Evolutionary conservation across 2,888 invertebrate genomes (phyloP).

Genomic region (Latheticus oryzae): DNA sequence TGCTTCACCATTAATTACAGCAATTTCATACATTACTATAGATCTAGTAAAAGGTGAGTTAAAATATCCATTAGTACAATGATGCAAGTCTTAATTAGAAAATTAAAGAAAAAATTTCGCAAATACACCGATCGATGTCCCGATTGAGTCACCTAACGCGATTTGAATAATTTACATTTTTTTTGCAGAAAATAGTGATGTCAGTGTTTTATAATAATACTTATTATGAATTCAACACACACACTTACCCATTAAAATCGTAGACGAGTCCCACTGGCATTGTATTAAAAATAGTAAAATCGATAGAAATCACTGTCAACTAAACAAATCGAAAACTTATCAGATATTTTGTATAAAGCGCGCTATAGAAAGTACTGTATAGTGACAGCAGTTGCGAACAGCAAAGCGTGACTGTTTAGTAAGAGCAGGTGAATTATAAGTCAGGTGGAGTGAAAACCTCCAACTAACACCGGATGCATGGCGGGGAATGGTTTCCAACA

Average conservation of each 20-base stretch:
- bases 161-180: slow-evolving; percentile 16
- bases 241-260: slow-evolving; percentile 70
- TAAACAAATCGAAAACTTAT: no score
- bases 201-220: no score
- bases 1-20: slow-evolving; percentile 24
- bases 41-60: slow-evolving; percentile 5
- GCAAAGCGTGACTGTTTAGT: slow-evolving; percentile 49
- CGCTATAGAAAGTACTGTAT: no score
- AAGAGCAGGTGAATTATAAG: slow-evolving; percentile 56
- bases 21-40: slow-evolving; percentile 17
- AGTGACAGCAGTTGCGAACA: slow-evolving; percentile 40
- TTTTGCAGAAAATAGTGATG: slow-evolving; percentile 9
- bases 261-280: slow-evolving; percentile 73
- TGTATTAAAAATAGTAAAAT: not conserved
- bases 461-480: slow-evolving; percentile 50
- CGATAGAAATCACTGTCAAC: no score
- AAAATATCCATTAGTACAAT: slow-evolving; percentile 18
- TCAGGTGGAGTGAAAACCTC: slow-evolving; percentile 53
- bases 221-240: no score
- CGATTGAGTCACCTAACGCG: slow-evolving; percentile 21
- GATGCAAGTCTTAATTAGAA: slow-evolving; percentile 15
- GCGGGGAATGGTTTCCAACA: slow-evolving; percentile 42
- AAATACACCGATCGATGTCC: slow-evolving; percentile 14
- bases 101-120: not conserved
- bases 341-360: no score